Conservation (phyloP, 2,113 vertebrate genomes). For the Bubo scandiacus region DNA sequence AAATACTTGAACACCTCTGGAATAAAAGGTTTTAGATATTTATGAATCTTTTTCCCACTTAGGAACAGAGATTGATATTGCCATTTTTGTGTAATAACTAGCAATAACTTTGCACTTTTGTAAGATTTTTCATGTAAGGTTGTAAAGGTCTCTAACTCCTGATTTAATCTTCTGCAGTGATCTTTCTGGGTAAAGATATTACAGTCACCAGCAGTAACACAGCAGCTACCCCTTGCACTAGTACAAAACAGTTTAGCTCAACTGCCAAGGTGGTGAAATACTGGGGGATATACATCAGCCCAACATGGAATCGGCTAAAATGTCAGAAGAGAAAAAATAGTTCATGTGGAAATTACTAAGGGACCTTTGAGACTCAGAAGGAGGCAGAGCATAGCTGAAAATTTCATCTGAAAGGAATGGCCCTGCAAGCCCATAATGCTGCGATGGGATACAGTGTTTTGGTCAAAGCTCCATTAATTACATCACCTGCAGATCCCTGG, state of each 20-base stretch:
- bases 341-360: neutral
- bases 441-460: fast-evolving
- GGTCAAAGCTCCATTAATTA: fast-evolving
- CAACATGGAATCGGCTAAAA: neutral
- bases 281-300: too few species aligned
- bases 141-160: neutral
- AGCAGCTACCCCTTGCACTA: neutral
- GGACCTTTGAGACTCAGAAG: neutral
- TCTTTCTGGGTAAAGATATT: neutral
- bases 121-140: neutral
- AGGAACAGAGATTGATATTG: neutral
- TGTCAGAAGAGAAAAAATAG: neutral
- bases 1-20: neutral
- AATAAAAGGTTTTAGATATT: neutral
- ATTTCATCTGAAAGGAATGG: neutral
- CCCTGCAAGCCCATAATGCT: neutral
- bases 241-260: neutral
- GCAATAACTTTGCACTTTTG: neutral
- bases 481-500: neutral
- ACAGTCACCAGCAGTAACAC: neutral
- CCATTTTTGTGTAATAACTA: neutral
- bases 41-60: neutral
- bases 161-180: neutral
- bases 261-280: neutral
- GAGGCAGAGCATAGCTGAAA: neutral